Evolutionary conservation across 2,888 invertebrate genomes (phyloP).

Genomic region (Hirudinaria manillensis): DNA sequence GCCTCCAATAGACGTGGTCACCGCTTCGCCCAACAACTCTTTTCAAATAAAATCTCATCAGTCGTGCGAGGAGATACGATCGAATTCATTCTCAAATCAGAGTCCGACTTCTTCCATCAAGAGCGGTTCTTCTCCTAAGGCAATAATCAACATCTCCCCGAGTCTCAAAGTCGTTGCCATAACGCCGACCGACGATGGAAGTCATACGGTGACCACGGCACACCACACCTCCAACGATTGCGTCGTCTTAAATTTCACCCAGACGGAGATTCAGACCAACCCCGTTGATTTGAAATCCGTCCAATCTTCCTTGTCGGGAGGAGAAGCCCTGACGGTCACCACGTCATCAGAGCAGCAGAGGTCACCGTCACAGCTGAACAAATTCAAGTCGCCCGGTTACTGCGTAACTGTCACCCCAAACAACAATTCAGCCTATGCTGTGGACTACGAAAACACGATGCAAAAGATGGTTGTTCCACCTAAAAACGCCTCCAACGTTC

Average conservation of each 20-base stretch:
- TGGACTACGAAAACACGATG: too few relatives aligned
- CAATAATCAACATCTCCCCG: slow-evolving; percentile 25
- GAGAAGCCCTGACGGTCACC: neutral
- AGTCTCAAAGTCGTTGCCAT: slow-evolving; percentile 20
- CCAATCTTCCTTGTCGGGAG: neutral
- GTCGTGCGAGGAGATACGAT: neutral
- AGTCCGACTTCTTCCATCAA: slow-evolving; percentile 11
- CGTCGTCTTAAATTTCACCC: slow-evolving; percentile 1
- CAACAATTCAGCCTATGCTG: neutral
- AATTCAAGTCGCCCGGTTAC: neutral
- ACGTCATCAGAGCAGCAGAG: neutral
- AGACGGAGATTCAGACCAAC: neutral
- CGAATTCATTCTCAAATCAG: neutral
- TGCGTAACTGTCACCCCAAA: neutral
- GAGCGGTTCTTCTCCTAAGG: slow-evolving; percentile 11
- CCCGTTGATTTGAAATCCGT: neutral
- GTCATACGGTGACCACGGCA: neutral
- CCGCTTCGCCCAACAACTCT: neutral
- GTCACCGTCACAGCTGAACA: neutral
- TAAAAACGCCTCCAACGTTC: too few relatives aligned
- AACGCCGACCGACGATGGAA: neutral
- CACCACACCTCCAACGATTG: neutral
- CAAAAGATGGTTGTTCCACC: too few relatives aligned
- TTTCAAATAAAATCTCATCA: neutral
- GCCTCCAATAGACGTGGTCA: neutral